Conservation (phyloP, 64 coral and sea anemone species). For the Montipora capricornis region DNA sequence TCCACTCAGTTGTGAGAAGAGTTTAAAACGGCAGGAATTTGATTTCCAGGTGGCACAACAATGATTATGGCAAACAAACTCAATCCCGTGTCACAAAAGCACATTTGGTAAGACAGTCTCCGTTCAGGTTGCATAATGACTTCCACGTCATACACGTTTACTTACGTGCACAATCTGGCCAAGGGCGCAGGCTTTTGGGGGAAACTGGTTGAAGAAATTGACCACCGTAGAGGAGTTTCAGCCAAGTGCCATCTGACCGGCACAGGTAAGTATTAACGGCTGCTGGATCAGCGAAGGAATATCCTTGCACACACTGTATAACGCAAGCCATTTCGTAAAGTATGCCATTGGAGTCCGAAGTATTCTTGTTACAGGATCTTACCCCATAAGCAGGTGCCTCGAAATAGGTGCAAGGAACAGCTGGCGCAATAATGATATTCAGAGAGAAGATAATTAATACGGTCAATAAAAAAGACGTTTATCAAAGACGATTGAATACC, state of each 20-base stretch:
- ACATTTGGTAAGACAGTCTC: too few species aligned
- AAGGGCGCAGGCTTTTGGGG: constrained; percentile 66
- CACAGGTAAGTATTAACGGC: constrained; percentile 66
- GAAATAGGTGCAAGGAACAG: constrained; percentile 78
- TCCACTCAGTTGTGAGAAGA: too few species aligned
- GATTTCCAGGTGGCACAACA: too few species aligned
- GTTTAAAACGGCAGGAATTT: too few species aligned
- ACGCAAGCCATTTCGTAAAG: constrained; percentile 82
- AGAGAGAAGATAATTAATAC: too few species aligned
- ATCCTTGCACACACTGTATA: constrained; percentile 80
- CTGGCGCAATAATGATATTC: constrained; percentile 8
- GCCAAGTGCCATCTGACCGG: constrained; percentile 76
- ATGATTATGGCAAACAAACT: too few species aligned
- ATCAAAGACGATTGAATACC: too few species aligned
- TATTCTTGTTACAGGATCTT: constrained; percentile 83
- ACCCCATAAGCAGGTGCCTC: constrained; percentile 77
- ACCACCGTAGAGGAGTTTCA: constrained; percentile 22
- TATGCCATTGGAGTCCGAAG: constrained; percentile 55
- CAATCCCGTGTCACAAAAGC: too few species aligned
- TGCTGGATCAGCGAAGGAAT: constrained; percentile 65
- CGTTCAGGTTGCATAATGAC: too few species aligned
- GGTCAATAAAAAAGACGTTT: too few species aligned
- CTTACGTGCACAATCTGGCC: constrained; percentile 95
- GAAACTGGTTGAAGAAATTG: constrained; percentile 16
- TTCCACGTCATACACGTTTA: neutral